Percentiles rank a stretch among this genome's conserved stretches.
Evolutionary conservation across 2,888 invertebrate genomes (phyloP).

Genomic region (Cheilosia urbana): DNA sequence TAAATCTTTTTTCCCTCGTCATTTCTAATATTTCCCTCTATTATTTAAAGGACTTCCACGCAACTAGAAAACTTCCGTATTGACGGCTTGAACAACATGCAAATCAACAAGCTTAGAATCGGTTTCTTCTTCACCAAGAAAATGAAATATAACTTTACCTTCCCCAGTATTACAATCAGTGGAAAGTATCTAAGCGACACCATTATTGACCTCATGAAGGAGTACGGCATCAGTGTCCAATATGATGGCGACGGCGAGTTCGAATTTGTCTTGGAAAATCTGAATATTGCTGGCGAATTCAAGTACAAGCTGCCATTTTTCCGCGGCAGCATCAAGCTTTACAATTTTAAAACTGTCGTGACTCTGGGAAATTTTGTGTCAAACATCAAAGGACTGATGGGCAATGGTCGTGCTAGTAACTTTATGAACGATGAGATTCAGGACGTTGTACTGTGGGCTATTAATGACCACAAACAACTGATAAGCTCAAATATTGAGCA

Average conservation of each 20-base stretch:
- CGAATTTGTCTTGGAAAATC: constrained; percentile 78
- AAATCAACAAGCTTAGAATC: constrained; percentile 79
- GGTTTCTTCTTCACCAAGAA: constrained; percentile 80
- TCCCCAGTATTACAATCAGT: constrained; percentile 77
- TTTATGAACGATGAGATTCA: constrained; percentile 79
- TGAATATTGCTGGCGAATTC: constrained; percentile 79
- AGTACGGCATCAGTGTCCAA: constrained; percentile 78
- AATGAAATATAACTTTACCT: constrained; percentile 79
- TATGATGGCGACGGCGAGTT: constrained; percentile 80
- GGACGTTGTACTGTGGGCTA: constrained; percentile 77
- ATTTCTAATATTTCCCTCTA: background rate
- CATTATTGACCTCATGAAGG: constrained; percentile 77
- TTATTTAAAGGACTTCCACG: constrained; percentile 73
- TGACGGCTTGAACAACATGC: constrained; percentile 80
- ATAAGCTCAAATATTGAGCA: constrained; percentile 79
- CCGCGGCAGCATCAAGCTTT: constrained; percentile 81
- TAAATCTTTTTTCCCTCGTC: no score
- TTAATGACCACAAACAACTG: constrained; percentile 78
- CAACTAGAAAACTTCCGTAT: constrained; percentile 80
- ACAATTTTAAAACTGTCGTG: constrained; percentile 79
- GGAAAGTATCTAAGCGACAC: constrained; percentile 78
- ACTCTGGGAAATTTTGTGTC: constrained; percentile 79
- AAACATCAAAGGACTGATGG: constrained; percentile 80
- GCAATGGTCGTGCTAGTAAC: constrained; percentile 79
- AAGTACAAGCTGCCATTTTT: constrained; percentile 81